Percentiles rank a stretch among this genome's conserved stretches.
Conservation (phyloP, 1,140 invertebrate genomes). For the Choristoneura fumiferana region DNA sequence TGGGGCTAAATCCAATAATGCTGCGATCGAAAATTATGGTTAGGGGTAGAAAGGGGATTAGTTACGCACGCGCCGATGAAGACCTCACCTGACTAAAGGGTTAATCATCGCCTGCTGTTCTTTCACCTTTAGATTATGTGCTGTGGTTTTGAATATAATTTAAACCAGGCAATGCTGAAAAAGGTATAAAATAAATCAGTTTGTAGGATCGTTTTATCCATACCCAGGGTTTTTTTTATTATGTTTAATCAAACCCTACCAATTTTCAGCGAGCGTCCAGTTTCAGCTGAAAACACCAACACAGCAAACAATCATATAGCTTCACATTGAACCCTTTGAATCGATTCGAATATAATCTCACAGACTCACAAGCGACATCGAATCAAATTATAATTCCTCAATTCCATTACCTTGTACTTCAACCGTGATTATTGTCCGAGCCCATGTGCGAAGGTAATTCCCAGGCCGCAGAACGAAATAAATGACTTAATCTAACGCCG, state of each 20-base stretch:
- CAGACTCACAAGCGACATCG: too few species aligned
- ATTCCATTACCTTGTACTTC: not conserved
- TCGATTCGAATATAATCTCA: too few species aligned
- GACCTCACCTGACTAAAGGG: conserved; percentile 35
- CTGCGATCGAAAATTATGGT: conserved; percentile 24
- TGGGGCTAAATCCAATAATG: conserved; percentile 32
- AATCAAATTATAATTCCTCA: not conserved
- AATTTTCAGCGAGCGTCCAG: too few species aligned
- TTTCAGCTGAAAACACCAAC: too few species aligned
- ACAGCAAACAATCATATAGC: too few species aligned
- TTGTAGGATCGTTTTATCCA: too few species aligned
- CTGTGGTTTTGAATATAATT: conserved; percentile 21
- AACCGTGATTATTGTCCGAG: conserved; percentile 23
- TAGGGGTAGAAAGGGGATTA: conserved; percentile 39
- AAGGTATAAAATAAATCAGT: too few species aligned
- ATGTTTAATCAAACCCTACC: too few species aligned
- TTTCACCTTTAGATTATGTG: conserved; percentile 28
- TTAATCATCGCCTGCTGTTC: conserved; percentile 47
- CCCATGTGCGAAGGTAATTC: conserved; percentile 13
- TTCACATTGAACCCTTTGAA: too few species aligned
- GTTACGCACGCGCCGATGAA: conserved; percentile 57
- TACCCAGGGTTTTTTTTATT: too few species aligned
- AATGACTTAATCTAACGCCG: conserved; percentile 42
- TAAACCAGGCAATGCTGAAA: too few species aligned
- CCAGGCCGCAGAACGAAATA: conserved; percentile 33